Percentiles rank a stretch among this genome's conserved stretches.
These are phyloP conservation scores for Rhabdornis inornatus DNA, from an alignment of 2,113 vertebrate genomes.

Conservation along the genomic window DNA sequence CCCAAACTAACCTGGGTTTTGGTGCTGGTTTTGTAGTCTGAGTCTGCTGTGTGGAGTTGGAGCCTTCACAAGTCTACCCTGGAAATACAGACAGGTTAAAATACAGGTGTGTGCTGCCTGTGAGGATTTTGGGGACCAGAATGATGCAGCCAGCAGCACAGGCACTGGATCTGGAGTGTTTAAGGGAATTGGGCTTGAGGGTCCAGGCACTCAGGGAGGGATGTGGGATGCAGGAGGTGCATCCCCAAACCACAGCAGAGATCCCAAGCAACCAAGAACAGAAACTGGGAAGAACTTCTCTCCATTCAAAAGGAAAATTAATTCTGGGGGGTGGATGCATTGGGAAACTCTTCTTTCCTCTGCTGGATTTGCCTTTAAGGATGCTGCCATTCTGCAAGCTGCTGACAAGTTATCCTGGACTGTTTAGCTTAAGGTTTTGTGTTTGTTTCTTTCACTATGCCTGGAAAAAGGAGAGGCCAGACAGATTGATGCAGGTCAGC, in stretches of 20 bases:
- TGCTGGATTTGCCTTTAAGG: not conserved
- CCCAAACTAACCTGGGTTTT: not conserved
- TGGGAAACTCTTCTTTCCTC: not conserved
- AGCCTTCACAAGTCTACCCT: not conserved
- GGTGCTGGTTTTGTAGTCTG: not conserved
- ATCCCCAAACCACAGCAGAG: not conserved
- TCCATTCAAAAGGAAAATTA: accelerated
- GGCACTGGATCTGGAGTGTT: not conserved
- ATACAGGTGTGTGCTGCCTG: not conserved
- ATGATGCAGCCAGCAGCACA: not conserved
- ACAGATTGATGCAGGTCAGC: not conserved
- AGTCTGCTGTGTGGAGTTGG: not conserved
- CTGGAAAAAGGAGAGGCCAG: not conserved
- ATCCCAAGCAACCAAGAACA: accelerated
- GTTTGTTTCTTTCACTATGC: not conserved
- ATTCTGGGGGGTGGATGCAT: not conserved
- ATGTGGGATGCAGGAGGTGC: not conserved
- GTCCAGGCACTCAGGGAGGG: not conserved
- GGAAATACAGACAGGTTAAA: not conserved
- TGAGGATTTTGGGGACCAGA: not conserved
- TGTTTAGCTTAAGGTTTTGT: not conserved
- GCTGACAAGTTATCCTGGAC: not conserved
- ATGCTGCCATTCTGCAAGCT: not conserved
- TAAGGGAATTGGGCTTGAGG: not conserved
- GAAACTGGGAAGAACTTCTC: not conserved